These are phyloP conservation scores for Phylloscopus trochilus DNA, from an alignment of 2,113 vertebrate genomes.

Conservation along the genomic window DNA sequence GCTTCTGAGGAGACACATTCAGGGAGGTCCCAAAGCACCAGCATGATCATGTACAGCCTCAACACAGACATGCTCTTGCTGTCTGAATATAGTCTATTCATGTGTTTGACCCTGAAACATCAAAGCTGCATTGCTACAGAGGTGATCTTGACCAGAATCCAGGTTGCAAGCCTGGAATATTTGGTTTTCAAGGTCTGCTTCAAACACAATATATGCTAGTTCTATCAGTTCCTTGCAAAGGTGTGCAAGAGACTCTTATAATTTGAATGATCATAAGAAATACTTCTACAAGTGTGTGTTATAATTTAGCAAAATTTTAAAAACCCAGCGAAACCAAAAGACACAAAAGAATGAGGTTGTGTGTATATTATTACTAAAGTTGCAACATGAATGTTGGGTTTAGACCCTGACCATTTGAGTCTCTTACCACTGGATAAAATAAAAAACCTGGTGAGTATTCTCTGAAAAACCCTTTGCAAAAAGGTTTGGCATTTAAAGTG, in stretches of 20 bases:
- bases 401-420: neutral
- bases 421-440: neutral
- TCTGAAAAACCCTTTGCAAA: neutral
- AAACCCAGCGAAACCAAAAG: neutral
- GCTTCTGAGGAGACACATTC: neutral
- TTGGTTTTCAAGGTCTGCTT: neutral
- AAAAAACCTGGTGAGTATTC: neutral
- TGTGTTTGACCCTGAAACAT: neutral
- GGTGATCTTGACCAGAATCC: neutral
- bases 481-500: neutral
- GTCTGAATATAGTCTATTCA: neutral
- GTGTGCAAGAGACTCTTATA: neutral
- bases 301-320: neutral
- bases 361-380: neutral
- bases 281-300: neutral
- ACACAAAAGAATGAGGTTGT: neutral
- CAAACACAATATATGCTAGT: neutral
- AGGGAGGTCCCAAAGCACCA: neutral
- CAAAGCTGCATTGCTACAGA: neutral
- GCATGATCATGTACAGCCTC: neutral
- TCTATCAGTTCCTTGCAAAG: neutral
- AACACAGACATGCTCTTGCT: neutral
- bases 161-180: neutral
- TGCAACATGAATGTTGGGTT: neutral
- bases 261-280: neutral